A percentile compares a stretch with the other conserved stretches of the same genome.
These are phyloP conservation scores for Bubo blakistoni DNA, from an alignment of 2,113 vertebrate species.

Conservation along the genomic window DNA sequence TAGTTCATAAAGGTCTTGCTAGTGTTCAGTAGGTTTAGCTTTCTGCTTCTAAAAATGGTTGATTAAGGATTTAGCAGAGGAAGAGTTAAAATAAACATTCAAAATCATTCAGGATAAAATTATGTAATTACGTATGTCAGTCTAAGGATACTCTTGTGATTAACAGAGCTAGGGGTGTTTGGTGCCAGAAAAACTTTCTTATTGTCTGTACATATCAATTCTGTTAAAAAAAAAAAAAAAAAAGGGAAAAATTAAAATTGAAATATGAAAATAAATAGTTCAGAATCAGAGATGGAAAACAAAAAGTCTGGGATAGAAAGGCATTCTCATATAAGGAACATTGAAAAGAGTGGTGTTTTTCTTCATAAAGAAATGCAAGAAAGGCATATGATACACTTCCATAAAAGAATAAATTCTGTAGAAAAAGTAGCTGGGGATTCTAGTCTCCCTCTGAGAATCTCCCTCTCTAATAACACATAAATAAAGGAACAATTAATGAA, in stretches of 20 bases:
- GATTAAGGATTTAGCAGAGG: neutral
- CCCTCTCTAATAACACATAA: neutral
- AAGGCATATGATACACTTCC: accelerated
- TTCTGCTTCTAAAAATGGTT: neutral
- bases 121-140: neutral
- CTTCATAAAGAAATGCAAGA: neutral
- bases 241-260: neutral
- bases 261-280: neutral
- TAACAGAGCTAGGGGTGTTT: neutral
- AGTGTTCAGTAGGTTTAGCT: neutral
- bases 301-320: neutral
- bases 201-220: neutral
- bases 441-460: neutral
- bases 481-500: neutral
- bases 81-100: neutral
- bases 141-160: neutral
- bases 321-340: neutral
- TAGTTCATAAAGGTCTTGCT: neutral
- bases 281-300: neutral
- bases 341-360: neutral
- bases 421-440: neutral
- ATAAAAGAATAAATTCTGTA: neutral
- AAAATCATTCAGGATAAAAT: neutral
- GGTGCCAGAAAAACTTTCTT: neutral
- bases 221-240: no score